These are phyloP conservation scores for Manduca sexta DNA, from an alignment of 1,140 invertebrate genomes.

Conservation along the genomic window DNA sequence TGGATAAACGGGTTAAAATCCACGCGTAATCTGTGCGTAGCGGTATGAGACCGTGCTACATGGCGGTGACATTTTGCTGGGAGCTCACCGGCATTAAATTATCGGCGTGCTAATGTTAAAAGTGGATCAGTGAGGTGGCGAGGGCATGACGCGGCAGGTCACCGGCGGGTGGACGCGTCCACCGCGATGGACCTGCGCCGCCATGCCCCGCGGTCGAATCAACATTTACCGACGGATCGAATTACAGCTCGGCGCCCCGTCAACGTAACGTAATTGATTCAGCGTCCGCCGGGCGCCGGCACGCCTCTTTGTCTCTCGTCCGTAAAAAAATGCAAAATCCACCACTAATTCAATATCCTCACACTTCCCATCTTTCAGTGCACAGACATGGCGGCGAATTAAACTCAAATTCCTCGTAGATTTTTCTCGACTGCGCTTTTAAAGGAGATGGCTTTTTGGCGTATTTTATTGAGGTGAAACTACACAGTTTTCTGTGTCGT, in stretches of 20 bases:
- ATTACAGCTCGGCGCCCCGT: conserved; percentile 40
- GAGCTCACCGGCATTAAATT: conserved; percentile 5
- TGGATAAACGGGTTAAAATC: too few relatives aligned
- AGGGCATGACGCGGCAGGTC: conserved; percentile 1
- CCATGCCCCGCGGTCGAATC: conserved; percentile 51
- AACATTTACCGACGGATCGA: conserved; percentile 63
- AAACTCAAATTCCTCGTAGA: background rate
- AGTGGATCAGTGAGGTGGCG: conserved; percentile 22
- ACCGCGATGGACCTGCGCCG: conserved; percentile 12
- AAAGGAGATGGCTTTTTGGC: too few relatives aligned
- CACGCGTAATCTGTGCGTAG: too few relatives aligned
- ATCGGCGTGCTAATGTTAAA: conserved; percentile 20
- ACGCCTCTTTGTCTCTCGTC: conserved; percentile 44
- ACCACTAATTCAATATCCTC: conserved; percentile 58
- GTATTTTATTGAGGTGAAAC: too few relatives aligned
- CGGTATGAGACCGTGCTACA: too few relatives aligned
- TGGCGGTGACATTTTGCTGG: too few relatives aligned
- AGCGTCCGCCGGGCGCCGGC: conserved; percentile 39
- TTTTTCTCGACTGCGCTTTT: background rate
- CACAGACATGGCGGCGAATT: background rate
- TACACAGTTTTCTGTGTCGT: too few relatives aligned
- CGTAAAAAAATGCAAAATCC: conserved; percentile 45
- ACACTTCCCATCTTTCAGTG: conserved; percentile 25
- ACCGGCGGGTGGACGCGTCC: too few relatives aligned
- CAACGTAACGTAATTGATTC: conserved; percentile 63